A percentile compares a stretch with the other conserved stretches of the same genome.
Conservation (phyloP, 2,113 vertebrate genomes). For the Sphyrna mokarran region DNA sequence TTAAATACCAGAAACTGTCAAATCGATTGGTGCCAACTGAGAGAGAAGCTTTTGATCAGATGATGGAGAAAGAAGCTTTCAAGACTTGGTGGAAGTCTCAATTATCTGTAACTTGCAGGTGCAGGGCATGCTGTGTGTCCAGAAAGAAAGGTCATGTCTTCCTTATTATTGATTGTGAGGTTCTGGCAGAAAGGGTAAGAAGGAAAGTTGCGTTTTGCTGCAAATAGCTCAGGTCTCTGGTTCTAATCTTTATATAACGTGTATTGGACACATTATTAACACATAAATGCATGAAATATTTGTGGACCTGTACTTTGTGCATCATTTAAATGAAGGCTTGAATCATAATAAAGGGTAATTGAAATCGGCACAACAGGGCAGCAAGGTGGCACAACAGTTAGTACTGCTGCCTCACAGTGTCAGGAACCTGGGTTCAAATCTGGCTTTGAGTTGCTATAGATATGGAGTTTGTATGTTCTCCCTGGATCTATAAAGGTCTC, state of each 20-base stretch:
- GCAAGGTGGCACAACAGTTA: too few relatives aligned
- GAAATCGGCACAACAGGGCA: too few relatives aligned
- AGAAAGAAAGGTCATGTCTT: background rate
- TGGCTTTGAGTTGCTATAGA: too few relatives aligned
- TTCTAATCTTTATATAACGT: background rate
- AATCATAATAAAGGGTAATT: too few relatives aligned
- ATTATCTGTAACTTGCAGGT: slow-evolving; percentile 4
- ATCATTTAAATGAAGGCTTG: background rate
- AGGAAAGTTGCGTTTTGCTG: background rate
- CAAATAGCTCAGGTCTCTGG: background rate
- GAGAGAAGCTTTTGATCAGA: background rate
- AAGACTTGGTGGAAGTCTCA: background rate
- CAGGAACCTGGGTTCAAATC: too few relatives aligned
- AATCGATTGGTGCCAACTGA: background rate
- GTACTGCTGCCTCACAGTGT: too few relatives aligned
- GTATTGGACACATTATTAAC: background rate
- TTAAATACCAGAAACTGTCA: background rate
- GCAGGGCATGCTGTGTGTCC: background rate
- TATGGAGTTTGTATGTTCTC: too few relatives aligned
- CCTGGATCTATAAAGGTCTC: too few relatives aligned
- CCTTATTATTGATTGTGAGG: background rate
- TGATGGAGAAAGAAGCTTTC: slow-evolving; percentile 16
- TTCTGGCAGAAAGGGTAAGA: background rate
- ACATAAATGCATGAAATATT: background rate
- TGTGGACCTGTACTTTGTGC: background rate